phyloP scores from a whole-genome alignment of 2,113 vertebrate genomes.

The Apodemus speciosus region DNA sequence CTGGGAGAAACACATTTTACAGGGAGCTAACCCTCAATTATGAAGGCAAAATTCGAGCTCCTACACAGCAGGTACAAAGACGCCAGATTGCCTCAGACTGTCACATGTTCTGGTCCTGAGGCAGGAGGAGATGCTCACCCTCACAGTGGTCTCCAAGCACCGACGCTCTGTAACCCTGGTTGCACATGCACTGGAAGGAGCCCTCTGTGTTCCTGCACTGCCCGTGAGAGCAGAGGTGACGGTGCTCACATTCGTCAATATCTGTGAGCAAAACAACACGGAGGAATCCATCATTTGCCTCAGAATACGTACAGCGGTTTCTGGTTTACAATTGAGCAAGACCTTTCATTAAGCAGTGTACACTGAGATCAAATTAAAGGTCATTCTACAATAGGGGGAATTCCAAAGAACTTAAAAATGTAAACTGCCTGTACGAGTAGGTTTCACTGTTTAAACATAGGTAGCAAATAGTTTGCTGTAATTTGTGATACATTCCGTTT shows the following conservation, averaged over 20 bases:
- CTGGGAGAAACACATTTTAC: background rate
- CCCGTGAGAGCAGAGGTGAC: conserved; percentile 88
- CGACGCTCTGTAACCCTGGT: conserved; percentile 88
- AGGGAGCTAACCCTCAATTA: background rate
- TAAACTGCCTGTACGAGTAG: background rate
- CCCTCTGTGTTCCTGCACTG: conserved; percentile 94
- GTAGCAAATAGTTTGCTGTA: background rate
- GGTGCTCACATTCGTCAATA: conserved; percentile 93
- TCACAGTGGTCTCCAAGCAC: conserved; percentile 91
- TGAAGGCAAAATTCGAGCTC: background rate
- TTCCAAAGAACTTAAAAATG: conserved; percentile 7
- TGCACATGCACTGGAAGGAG: conserved; percentile 93
- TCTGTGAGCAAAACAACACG: conserved; percentile 84
- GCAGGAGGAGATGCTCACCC: conserved; percentile 83
- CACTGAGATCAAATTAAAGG: background rate
- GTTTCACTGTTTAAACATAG: background rate
- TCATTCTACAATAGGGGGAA: background rate
- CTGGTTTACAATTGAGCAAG: background rate
- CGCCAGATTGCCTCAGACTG: background rate
- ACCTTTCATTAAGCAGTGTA: background rate
- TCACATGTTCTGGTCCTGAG: background rate
- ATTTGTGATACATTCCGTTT: background rate
- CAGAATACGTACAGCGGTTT: background rate
- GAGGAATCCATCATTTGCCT: background rate
- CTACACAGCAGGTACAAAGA: background rate